phyloP scores from a whole-genome alignment of 2,888 invertebrate species.

The Nyleta sp. region DNA sequence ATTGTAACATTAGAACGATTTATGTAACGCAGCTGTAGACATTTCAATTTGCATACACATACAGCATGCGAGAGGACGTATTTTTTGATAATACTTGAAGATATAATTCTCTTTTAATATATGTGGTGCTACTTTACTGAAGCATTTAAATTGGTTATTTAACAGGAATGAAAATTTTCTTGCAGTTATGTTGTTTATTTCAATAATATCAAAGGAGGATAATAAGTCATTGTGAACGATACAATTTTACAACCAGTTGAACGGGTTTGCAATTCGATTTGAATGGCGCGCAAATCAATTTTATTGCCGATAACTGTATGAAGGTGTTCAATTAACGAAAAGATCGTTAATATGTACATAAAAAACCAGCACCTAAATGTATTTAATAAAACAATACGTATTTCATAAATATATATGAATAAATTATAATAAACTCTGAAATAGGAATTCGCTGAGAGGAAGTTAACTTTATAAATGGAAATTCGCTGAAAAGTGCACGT shows the following conservation, averaged over 20 bases:
- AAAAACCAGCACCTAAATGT: too few species aligned
- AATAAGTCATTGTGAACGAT: neutral
- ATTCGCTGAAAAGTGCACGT: too few species aligned
- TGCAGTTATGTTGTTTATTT: too few species aligned
- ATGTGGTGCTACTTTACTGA: neutral
- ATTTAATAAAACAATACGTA: too few species aligned
- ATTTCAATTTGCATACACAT: slow-evolving; percentile 29
- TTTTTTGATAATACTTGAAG: slow-evolving; percentile 25
- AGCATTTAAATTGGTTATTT: slow-evolving; percentile 7
- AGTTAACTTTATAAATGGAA: too few species aligned
- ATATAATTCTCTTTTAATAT: slow-evolving; percentile 15
- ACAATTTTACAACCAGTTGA: too few species aligned
- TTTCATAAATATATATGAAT: too few species aligned
- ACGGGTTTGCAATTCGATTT: neutral
- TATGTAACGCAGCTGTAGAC: slow-evolving; percentile 29
- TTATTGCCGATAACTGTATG: neutral
- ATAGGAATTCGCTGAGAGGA: too few species aligned
- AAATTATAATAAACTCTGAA: too few species aligned
- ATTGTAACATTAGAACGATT: too few species aligned
- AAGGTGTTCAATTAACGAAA: neutral
- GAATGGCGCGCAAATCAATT: neutral
- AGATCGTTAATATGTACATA: too few species aligned
- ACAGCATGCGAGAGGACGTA: slow-evolving; percentile 16
- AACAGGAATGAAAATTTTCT: neutral
- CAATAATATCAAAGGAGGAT: neutral